Evolutionary conservation across 2,888 invertebrate species (phyloP).

Genomic region (Miltochrista miniata): DNA sequence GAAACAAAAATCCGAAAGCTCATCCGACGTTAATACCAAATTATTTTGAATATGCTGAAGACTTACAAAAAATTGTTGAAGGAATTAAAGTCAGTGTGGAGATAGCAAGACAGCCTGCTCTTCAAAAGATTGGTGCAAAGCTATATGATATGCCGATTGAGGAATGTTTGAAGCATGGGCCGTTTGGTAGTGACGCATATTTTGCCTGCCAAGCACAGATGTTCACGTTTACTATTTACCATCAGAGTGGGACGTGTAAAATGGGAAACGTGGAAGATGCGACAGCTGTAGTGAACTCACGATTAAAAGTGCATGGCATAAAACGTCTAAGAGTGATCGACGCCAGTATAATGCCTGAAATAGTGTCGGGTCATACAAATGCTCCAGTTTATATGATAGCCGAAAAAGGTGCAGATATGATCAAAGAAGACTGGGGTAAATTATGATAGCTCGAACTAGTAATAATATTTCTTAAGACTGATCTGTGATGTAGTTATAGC

Average conservation of each 20-base stretch:
- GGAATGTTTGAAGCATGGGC: constrained; percentile 80
- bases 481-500: too few relatives aligned
- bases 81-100: constrained; percentile 85
- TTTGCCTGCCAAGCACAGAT: constrained; percentile 87
- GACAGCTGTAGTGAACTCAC: constrained; percentile 85
- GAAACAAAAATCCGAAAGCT: constrained; percentile 87
- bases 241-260: constrained; percentile 87
- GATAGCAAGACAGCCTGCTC: constrained; percentile 82
- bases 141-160: constrained; percentile 85
- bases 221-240: constrained; percentile 88
- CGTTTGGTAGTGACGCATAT: constrained; percentile 86
- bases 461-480: constrained; percentile 6
- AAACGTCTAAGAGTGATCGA: constrained; percentile 88
- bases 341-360: constrained; percentile 91
- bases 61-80: constrained; percentile 85
- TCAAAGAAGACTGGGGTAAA: constrained; percentile 82
- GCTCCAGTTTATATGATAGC: constrained; percentile 92
- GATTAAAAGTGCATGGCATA: constrained; percentile 86
- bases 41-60: constrained; percentile 87
- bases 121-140: constrained; percentile 83
- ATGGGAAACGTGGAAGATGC: constrained; percentile 85
- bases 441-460: constrained; percentile 22
- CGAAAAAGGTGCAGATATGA: constrained; percentile 89
- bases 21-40: constrained; percentile 91
- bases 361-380: constrained; percentile 90